Evolutionary conservation across 2,797 vertebrate genomes (phyloP).

Genomic region (Channa striata): DNA sequence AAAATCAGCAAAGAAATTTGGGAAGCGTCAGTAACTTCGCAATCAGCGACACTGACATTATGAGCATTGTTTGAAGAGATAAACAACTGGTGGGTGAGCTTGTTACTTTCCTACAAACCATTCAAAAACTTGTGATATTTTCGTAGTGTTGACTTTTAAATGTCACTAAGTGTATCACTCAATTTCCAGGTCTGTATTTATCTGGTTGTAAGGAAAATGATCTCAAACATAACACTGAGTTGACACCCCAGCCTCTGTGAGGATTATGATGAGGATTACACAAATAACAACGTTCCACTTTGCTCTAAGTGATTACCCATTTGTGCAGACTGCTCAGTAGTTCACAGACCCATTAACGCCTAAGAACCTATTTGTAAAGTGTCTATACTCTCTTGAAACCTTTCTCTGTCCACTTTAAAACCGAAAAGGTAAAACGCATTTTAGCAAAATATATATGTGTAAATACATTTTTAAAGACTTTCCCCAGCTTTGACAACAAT

Average conservation of each 20-base stretch:
- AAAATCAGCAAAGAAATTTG: slow-evolving; percentile 10
- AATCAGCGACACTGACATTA: slow-evolving; percentile 24
- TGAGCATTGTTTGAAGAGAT: slow-evolving; percentile 25
- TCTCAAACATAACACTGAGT: neutral
- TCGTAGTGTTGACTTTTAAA: slow-evolving; percentile 1
- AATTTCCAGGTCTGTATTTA: neutral
- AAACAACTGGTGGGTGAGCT: slow-evolving; percentile 34
- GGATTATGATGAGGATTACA: neutral
- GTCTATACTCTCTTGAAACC: neutral
- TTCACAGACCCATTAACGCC: slow-evolving; percentile 29
- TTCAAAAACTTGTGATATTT: slow-evolving; percentile 5
- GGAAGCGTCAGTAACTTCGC: slow-evolving; percentile 46
- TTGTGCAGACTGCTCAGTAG: slow-evolving; percentile 14
- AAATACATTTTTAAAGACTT: no score
- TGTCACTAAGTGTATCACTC: neutral
- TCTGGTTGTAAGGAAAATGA: neutral
- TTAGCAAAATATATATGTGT: neutral
- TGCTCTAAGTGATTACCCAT: slow-evolving; percentile 21
- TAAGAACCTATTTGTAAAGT: slow-evolving; percentile 11
- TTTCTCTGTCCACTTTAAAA: neutral
- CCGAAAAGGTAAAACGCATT: neutral
- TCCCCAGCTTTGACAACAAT: no score
- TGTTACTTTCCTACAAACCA: slow-evolving; percentile 45
- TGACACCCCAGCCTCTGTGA: neutral
- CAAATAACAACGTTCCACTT: slow-evolving; percentile 25